Evolutionary conservation across 2,113 vertebrate species (phyloP), one percentile per base, ranked within the genome.

Genomic region (Regulus satrapa): DNA sequence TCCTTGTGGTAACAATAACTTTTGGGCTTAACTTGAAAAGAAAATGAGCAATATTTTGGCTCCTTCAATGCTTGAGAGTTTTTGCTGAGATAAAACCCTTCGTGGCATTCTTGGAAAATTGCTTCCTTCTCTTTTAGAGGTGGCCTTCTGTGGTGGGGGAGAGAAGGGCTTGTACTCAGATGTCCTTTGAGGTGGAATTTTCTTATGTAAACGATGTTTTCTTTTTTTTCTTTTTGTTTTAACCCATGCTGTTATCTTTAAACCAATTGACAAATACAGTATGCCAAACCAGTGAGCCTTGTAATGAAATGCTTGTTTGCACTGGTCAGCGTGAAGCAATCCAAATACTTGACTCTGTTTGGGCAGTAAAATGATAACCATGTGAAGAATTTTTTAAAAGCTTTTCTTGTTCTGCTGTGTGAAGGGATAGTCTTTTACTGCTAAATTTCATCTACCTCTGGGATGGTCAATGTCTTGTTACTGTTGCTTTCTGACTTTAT

Each of bases 11-110:
- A 91, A 89, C 92, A 92, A 80, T 80, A 63, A 75, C 59, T 38
- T 77, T 81, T 36, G 79, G 83, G 59, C 83, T 95, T 76, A 36
- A n/a, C 64, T 73, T 40, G 76, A 21, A 88, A 89, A 85, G 82
- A 82, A 90, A 95, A 91, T 56, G 79, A 95, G 52, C 64, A 41
- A 18, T 75, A 14, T 94, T 95, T 95, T 94, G 94, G 31, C 89
- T 89, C 59, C 67, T 40, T 76, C 63, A 36, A 5, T 26, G 40
- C 79, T 16, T 23, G 40, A n/a, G 56, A 84, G 56, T 41, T 69
- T 61, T 89, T 41, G 63, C 69, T 63, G 84, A 95, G 86, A 89
- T 92, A 94, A 95, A 94, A 45, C 61, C 72, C 51, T 83, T 66
- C 59, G 93, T 77, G 59, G 43, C 31, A 16, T 78, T 91, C 59